Conservation (phyloP, 2,797 vertebrate genomes). For the Spheniscus humboldti region DNA sequence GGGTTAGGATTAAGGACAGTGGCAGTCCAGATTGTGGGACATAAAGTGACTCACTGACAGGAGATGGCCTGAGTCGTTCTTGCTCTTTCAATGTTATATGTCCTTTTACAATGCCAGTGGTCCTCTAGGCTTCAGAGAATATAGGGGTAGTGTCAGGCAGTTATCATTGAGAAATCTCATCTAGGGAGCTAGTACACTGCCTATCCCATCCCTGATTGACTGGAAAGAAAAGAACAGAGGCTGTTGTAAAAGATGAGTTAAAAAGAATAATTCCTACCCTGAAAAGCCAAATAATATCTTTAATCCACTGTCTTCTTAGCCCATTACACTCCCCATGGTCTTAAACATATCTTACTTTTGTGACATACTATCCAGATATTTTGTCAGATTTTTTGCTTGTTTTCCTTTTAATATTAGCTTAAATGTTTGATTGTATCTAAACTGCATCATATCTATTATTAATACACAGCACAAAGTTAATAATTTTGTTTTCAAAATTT, state of each 20-base stretch:
- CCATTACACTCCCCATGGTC: background rate
- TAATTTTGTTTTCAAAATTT: background rate
- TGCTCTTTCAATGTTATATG: background rate
- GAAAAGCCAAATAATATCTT: background rate
- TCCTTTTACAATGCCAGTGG: background rate
- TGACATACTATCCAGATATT: background rate
- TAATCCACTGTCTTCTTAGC: background rate
- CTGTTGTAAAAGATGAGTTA: background rate
- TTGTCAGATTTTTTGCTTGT: background rate
- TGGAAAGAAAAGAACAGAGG: background rate
- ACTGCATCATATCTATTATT: background rate
- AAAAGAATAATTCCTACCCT: background rate
- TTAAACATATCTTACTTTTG: background rate
- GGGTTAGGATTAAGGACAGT: background rate
- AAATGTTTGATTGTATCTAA: background rate
- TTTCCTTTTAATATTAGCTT: background rate
- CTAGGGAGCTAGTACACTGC: background rate
- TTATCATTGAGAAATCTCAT: fast-evolving
- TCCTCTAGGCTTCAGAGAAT: background rate
- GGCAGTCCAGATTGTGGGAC: background rate
- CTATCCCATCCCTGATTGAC: background rate
- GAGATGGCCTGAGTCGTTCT: fast-evolving
- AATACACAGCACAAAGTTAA: background rate
- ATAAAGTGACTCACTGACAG: background rate
- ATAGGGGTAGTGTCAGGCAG: background rate